A percentile compares a stretch with the other conserved stretches of the same genome.
Conservation (phyloP, 1,140 invertebrate species). For the Ridgeia piscesae region DNA sequence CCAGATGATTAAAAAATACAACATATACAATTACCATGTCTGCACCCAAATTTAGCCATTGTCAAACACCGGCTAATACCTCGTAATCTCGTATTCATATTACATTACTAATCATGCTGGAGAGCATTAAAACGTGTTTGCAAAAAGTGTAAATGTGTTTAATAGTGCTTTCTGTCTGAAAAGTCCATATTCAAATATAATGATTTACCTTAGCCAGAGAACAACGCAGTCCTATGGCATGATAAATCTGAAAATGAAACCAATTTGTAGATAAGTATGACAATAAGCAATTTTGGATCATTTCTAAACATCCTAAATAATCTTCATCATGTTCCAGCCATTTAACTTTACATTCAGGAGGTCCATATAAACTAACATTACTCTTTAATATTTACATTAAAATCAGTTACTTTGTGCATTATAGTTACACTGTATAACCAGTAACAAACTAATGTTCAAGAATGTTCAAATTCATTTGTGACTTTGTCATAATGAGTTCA, state of each 20-base stretch:
- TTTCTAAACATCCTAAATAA: not conserved
- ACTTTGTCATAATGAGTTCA: not conserved
- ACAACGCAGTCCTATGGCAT: conserved; percentile 2
- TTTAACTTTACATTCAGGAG: not conserved
- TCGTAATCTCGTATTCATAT: not conserved
- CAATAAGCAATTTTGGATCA: not conserved
- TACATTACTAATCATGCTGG: not conserved
- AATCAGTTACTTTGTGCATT: not conserved
- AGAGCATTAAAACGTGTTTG: not conserved
- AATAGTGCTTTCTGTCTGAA: not conserved
- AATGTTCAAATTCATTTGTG: not conserved
- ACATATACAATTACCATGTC: no score
- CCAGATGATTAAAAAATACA: not conserved
- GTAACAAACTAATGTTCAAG: not conserved
- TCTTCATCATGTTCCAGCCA: not conserved
- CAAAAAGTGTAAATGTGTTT: not conserved
- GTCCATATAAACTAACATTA: not conserved
- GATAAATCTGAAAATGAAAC: conserved; percentile 14
- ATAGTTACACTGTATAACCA: not conserved
- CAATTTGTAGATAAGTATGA: not conserved
- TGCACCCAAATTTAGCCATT: not conserved
- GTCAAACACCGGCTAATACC: not conserved
- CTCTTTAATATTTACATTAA: not conserved
- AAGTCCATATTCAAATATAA: not conserved
- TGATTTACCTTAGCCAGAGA: conserved; percentile 4